Evolutionary conservation across 2,797 vertebrate genomes (phyloP), one percentile per base, ranked within the genome.

Genomic region (Pseudopleuronectes americanus): DNA sequence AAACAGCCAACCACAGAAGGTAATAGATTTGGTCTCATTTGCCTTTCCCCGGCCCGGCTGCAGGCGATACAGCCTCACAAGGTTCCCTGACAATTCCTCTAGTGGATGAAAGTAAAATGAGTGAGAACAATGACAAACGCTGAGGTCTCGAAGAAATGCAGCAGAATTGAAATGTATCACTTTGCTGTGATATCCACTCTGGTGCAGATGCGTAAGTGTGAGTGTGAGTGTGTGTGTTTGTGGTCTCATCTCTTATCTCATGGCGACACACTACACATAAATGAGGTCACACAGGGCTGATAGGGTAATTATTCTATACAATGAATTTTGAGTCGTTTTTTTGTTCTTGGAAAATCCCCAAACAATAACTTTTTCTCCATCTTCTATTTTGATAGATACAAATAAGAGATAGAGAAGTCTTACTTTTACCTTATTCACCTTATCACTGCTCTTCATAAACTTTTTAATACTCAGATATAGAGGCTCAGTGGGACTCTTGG

Each of bases 21-120:
- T 80, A 84, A 84, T 85, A 83, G 82, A 82, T 89, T 85, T 83
- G 36, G 71, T 84, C 76, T 90, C 73, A 77, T 88, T 89, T 87
- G 70, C 80, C 38, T 66, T 86, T 88, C 57, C 33, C 24, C 19
- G 1, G 53, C 51, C 56, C 48, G 17, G 71, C 71, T 77, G 81
- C 81, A 69, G 85, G 84, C 74, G 33, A 79, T 84, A 65, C 80
- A 80, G 68, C 72, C 73, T 86, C 71, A 79, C 79, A 69, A 77
- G 45, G 58, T 66, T 74, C 64, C 63, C 71, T 69, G 78, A 72
- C 78, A 84, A 65, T 84, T 87, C 68, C 76, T 71, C 56, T 57
- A 47, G 66, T 41, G 43, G 81, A 80, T 84, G 78, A 83, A 84
- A 79, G 64, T 53, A 57, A 87, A 80, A 80, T 75, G 56, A 57